Evolutionary conservation across 2,113 vertebrate species (phyloP).

Genomic region (Barbus barbus): DNA sequence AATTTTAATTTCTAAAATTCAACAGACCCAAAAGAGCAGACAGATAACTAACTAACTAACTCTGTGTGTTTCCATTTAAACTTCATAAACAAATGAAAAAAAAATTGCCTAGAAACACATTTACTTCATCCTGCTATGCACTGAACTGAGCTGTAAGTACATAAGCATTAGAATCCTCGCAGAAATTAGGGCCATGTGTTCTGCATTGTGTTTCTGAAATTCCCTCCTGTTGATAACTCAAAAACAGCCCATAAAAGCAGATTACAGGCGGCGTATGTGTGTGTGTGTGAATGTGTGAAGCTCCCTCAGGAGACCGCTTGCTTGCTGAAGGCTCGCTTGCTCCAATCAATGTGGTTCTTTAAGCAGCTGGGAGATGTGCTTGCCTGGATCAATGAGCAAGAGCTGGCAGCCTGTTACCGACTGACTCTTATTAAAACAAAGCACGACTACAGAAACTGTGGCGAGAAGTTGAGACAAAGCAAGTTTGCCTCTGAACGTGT

Average conservation of each 20-base stretch:
- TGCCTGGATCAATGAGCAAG: conserved; percentile 51
- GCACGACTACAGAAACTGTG: conserved; percentile 28
- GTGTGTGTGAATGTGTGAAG: conserved; percentile 1
- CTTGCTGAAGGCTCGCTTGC: conserved; percentile 26
- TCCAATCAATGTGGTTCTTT: conserved; percentile 45
- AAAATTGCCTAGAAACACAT: neutral
- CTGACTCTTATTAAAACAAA: conserved; percentile 49
- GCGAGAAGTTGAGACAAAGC: conserved; percentile 16
- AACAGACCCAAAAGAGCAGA: neutral
- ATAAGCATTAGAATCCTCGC: neutral
- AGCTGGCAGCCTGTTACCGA: conserved; percentile 40
- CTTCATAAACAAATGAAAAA: neutral
- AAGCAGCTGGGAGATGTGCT: conserved; percentile 39
- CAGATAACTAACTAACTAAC: no score
- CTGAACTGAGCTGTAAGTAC: no score
- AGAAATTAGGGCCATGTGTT: neutral
- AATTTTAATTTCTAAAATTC: neutral
- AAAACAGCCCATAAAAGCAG: conserved; percentile 8
- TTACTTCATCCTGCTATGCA: no score
- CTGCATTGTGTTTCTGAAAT: neutral
- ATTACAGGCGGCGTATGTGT: neutral
- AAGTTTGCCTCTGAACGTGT: conserved; percentile 3
- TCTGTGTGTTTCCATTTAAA: neutral
- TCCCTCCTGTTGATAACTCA: neutral
- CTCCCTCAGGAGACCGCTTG: neutral